Evolutionary conservation across 2,113 vertebrate genomes (phyloP), one percentile per base, ranked within the genome.

Genomic region (Anseranas semipalmata): DNA sequence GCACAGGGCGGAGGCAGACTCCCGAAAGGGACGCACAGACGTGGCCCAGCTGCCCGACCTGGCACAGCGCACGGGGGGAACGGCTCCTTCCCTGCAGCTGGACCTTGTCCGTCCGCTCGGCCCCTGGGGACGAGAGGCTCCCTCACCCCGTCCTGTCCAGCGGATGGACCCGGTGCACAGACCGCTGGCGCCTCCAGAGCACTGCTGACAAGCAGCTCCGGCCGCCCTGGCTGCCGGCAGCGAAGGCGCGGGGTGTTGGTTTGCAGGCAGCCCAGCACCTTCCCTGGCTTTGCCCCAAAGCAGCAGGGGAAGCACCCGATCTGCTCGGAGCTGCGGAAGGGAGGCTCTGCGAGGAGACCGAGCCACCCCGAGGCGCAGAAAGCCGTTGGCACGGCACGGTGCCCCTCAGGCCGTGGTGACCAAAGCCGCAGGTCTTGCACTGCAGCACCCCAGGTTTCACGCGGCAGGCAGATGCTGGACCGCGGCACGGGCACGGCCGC

Each of bases 201-300:
- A 33, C 67, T 39, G 39, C 13, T 6, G 59, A 7, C 21, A 8
- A 72, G 28, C 33, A 24, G 46, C 6, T 35, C 33, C 18, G 66
- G 72, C 78, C 78, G n/a, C 33, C 52, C 52, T 2, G 5, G 65
- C 41, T 7, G 83, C 43, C 13, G 46, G 5, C 43, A 20, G 52
- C 10, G 16, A 28, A 9, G 9, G 41, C 41, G 14, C 53, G 1
- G 59, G 41, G 41, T 41, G 41, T 41, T 41, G 41, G 41, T n/a
- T 6, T 3, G 50, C 45, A 1, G 8, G 12, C 25, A 39, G 71
- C 56, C 0, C 5, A 6, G 9, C 0, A 6, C 30, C 27, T 1
- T 41, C 27, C 15, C 19, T 21, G 19, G n/a, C 30, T 27, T 16
- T 25, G 7, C 35, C 65, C 50, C 6, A 3, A 3, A 41, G 33